phyloP scores from a whole-genome alignment of 2,888 invertebrate species.

The Phrixothrix hirtus region DNA sequence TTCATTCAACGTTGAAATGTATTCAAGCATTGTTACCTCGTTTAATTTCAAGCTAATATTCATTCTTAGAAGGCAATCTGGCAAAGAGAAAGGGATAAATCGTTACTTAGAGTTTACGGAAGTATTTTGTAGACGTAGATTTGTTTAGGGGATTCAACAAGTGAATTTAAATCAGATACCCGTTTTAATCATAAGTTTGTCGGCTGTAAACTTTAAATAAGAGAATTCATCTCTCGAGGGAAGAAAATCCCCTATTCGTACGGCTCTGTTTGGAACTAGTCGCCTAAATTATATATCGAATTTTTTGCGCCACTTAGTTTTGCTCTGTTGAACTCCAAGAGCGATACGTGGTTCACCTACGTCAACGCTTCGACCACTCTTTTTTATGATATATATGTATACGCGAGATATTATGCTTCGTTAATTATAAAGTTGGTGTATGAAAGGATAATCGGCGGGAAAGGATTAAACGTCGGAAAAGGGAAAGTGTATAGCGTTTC shows the following conservation, averaged over 20 bases:
- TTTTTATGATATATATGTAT: no score
- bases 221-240: neutral
- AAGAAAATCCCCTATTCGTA: neutral
- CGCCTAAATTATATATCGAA: constrained; percentile 21
- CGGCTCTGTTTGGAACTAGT: constrained; percentile 1
- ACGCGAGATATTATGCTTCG: constrained; percentile 18
- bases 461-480: constrained; percentile 10
- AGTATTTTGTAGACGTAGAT: constrained; percentile 8
- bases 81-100: constrained; percentile 11
- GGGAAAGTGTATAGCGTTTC: neutral
- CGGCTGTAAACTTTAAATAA: neutral
- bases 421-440: constrained; percentile 9
- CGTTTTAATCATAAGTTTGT: constrained; percentile 8
- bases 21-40: no score
- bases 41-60: neutral
- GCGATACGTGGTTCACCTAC: constrained; percentile 14
- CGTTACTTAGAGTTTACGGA: constrained; percentile 6
- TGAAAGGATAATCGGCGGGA: constrained; percentile 17
- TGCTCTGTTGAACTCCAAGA: constrained; percentile 15
- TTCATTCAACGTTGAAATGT: no score
- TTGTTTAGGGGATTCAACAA: constrained; percentile 20
- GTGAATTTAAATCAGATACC: constrained; percentile 21
- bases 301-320: constrained; percentile 21
- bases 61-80: neutral
- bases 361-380: constrained; percentile 4